phyloP scores from a whole-genome alignment of 2,888 invertebrate genomes.

The Aphodius granarius region DNA sequence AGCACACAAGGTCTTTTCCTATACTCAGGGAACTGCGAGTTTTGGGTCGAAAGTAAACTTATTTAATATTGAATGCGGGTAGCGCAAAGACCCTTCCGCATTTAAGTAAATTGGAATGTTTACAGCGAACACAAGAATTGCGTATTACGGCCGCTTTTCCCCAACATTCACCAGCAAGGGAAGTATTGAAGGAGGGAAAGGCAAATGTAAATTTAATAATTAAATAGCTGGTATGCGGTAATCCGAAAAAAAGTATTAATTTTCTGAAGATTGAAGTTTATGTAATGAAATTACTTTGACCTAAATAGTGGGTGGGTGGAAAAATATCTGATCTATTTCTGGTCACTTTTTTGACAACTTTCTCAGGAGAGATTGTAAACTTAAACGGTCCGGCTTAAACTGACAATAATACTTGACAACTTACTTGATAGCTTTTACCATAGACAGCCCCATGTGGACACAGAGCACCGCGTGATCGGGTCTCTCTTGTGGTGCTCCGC shows the following conservation, averaged over 20 bases:
- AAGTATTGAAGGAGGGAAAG: neutral
- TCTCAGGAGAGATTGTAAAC: neutral
- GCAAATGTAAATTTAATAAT: neutral
- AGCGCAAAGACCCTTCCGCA: neutral
- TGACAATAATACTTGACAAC: constrained; percentile 44
- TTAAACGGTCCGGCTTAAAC: neutral
- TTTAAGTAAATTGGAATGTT: neutral
- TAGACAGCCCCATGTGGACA: constrained; percentile 94
- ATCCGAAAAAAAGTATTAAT: neutral
- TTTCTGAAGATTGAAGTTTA: neutral
- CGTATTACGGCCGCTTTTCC: neutral
- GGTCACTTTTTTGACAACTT: no score
- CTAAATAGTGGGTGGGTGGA: no score
- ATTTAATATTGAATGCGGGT: neutral
- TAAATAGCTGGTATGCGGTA: neutral
- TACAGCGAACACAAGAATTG: neutral
- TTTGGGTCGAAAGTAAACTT: neutral
- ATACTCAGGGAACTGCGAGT: neutral
- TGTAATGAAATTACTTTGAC: no score
- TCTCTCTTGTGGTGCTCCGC: constrained; percentile 88
- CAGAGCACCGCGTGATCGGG: constrained; percentile 91
- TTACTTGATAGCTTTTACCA: constrained; percentile 97
- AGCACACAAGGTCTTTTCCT: neutral
- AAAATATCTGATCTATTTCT: no score
- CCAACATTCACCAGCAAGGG: no score